Evolutionary conservation across 2,888 invertebrate genomes (phyloP).

Genomic region (Hypena proboscidalis): DNA sequence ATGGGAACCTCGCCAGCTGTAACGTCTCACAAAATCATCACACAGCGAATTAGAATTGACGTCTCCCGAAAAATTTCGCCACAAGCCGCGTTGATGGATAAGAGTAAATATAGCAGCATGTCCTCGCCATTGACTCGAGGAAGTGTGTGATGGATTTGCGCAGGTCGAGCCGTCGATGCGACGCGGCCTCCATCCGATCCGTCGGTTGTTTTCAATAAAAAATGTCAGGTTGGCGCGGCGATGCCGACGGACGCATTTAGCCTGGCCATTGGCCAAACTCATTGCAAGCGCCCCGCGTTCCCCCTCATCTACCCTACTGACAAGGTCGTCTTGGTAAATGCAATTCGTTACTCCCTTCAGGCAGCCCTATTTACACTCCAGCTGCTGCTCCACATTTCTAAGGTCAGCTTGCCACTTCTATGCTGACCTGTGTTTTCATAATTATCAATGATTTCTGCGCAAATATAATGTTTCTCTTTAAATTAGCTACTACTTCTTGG

Average conservation of each 20-base stretch:
- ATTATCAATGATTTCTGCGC: no score
- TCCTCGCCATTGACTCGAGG: conserved; percentile 84
- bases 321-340: conserved; percentile 73
- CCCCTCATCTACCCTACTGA: conserved; percentile 60
- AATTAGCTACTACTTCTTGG: conserved; percentile 1
- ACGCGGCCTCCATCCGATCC: conserved; percentile 68
- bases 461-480: no score
- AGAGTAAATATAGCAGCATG: conserved; percentile 70
- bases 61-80: conserved; percentile 53
- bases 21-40: conserved; percentile 44
- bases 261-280: conserved; percentile 73
- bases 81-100: conserved; percentile 61
- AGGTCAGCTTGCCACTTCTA: no score
- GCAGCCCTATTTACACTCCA: conserved; percentile 1
- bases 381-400: background rate
- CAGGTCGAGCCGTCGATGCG: conserved; percentile 68
- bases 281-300: conserved; percentile 70
- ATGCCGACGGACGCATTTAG: conserved; percentile 75
- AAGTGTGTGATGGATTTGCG: conserved; percentile 75
- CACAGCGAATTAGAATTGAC: conserved; percentile 52
- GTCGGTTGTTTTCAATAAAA: conserved; percentile 82
- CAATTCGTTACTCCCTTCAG: conserved; percentile 46
- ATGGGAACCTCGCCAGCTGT: conserved; percentile 59
- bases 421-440: no score
- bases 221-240: conserved; percentile 80